Evolutionary conservation across 2,113 vertebrate genomes (phyloP), one percentile per base, ranked within the genome.

Genomic region (Sterrhoptilus dennistouni): DNA sequence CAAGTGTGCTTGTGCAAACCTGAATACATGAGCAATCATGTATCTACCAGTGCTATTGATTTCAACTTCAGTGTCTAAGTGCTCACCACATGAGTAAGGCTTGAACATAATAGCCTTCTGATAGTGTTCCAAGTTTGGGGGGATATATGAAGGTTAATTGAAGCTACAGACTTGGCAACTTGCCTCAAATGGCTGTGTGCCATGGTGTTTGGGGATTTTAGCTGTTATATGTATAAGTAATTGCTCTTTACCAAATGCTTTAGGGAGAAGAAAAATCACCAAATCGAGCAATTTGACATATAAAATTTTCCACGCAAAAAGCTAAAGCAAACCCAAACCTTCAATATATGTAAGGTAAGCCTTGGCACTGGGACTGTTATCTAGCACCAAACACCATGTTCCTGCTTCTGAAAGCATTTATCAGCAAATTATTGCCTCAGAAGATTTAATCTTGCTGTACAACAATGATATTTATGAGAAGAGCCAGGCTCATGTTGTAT

Each of bases 131-230:
- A 96, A 96, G 92, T 96, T 96, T 95, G 85, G 90, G 80, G 95
- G 95, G 78, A 93, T 96, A 95, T 94, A 93, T 96, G 96, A 96
- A 97, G 95, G 95, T 97, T 96, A 96, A 97, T 96, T 96, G 95
- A 93, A 96, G 96, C 92, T 94, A 93, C 92, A 94, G 75, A 90
- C 89, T 96, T 97, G 96, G 96, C 95, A 96, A 88, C 45, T 87
- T 96, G 96, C 94, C 94, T 93, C 87, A 96, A 19, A 96, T 96
- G 95, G 89, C 95, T 93, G 64, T 35, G 47, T 81, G 95, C 95
- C 95, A 94, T 57, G 52, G 92, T 86, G 95, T 92, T 93, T 94
- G 79, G 92, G 93, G 95, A 95, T 94, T 97, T 96, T 93, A 88
- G 93, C 91, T 93, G 85, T 96, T 96, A 56, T 90, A 90, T 52